These are phyloP conservation scores for Stenopsyche tienmushanensis DNA, from an alignment of 1,140 invertebrate species.

Conservation along the genomic window DNA sequence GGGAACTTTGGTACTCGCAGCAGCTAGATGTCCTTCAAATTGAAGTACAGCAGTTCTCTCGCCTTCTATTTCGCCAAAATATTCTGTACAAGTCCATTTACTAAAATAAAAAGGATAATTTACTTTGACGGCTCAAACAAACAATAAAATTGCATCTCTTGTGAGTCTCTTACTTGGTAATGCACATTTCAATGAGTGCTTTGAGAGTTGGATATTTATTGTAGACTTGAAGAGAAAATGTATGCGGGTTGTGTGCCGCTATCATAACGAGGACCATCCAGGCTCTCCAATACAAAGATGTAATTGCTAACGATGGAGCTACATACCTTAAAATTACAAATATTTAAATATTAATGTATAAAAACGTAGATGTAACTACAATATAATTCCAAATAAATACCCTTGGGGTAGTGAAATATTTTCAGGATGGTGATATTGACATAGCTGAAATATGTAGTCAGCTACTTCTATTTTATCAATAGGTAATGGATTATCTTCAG, in stretches of 20 bases:
- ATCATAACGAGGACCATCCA: conserved; percentile 90
- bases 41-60: conserved; percentile 66
- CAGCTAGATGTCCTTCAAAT: conserved; percentile 91
- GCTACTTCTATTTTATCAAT: conserved; percentile 84
- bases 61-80: conserved; percentile 46
- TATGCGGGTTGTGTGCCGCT: conserved; percentile 86
- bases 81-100: conserved; percentile 48
- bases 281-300: conserved; percentile 90
- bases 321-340: conserved; percentile 62
- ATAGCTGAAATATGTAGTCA: conserved; percentile 86
- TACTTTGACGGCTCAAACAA: not conserved
- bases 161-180: conserved; percentile 74
- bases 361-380: not conserved
- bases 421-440: conserved; percentile 89
- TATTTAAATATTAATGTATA: not conserved
- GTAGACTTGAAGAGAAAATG: conserved; percentile 85
- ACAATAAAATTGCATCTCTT: not conserved
- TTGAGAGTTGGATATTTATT: conserved; percentile 90
- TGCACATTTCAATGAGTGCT: conserved; percentile 95
- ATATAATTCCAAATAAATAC: conserved; percentile 45
- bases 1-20: conserved; percentile 77
- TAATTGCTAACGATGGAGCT: conserved; percentile 87
- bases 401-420: conserved; percentile 84
- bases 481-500: conserved; percentile 64
- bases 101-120: conserved; percentile 48